Evolutionary conservation across 2,113 vertebrate species (phyloP).

Genomic region (Eulemur rufifrons): DNA sequence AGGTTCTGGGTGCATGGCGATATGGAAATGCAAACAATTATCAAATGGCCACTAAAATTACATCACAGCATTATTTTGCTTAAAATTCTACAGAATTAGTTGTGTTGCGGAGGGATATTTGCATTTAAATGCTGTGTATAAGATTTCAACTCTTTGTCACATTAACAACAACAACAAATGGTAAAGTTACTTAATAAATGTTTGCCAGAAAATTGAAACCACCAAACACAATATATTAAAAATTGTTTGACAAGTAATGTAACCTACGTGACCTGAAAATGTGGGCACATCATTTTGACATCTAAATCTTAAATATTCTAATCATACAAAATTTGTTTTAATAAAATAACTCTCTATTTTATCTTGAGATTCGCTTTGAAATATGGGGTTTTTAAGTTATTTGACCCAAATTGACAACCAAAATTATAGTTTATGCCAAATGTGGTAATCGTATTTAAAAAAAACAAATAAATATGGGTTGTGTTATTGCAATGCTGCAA

Average conservation of each 20-base stretch:
- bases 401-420: background rate
- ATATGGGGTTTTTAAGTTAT: background rate
- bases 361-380: slow-evolving; percentile 5
- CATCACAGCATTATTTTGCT: background rate
- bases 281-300: background rate
- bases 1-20: accelerated
- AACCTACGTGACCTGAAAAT: background rate
- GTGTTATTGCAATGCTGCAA: background rate
- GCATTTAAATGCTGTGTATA: background rate
- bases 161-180: slow-evolving; percentile 37
- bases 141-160: slow-evolving; percentile 53
- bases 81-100: background rate
- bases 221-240: background rate
- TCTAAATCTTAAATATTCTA: background rate
- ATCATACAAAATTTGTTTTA: background rate
- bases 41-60: background rate
- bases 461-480: background rate
- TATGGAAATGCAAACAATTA: accelerated
- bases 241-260: background rate
- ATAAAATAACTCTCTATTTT: slow-evolving; percentile 34
- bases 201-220: background rate
- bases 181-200: background rate
- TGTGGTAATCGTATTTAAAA: background rate
- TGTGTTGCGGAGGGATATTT: slow-evolving; percentile 40
- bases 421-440: slow-evolving; percentile 5